Base-by-base conservation (phyloP, 2,113 vertebrate species). In the Nasalis larvatus region DNA sequence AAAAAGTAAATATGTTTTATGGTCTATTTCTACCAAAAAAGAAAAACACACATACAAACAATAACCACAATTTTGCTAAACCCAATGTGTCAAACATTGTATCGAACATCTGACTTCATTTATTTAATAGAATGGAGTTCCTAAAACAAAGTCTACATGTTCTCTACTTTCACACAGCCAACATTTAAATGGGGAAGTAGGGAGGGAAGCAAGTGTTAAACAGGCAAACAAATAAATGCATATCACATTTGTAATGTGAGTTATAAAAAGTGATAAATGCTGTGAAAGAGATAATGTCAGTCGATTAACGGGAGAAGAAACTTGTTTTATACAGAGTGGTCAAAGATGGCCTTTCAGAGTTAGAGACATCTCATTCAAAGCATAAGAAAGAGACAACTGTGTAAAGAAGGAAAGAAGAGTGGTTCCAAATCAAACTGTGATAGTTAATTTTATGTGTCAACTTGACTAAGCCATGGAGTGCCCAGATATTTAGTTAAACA, bases 161-260 rank as follows among this genome's bases (percentile, higher is more conserved):
- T 74, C 35, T 10, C 47, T 94, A n/a, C 2, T n/a, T 54, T 94
- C 20, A 6, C 30, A 32, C 3, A 92, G 27, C 12, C 69, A 83
- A 27, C 2, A 56, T 11, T 74, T 85, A 63, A 77, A 12, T 58
- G 12, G 3, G 40, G 30, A 86, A n/a, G 1, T 3, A 42, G 13
- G 3, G 14, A 56, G 5, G 12, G 8, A 16, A n/a, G 6, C 6
- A 17, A 0, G 16, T 1, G 23, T 30, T 52, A 56, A 49, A 52
- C 1, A 86, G 32, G 9, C 12, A 85, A 42, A 14, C 37, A 80
- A 68, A 80, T 47, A 69, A 82, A 30, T 23, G 82, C 27, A 47
- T 17, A 47, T 54, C 40, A 25, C 11, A 37, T 27, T 91, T 13
- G 32, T n/a, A 56, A 52, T 12, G 7, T 74, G 21, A 74, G n/a